Evolutionary conservation across 2,888 invertebrate species (phyloP).

Genomic region (Leptopterna dolabrata): DNA sequence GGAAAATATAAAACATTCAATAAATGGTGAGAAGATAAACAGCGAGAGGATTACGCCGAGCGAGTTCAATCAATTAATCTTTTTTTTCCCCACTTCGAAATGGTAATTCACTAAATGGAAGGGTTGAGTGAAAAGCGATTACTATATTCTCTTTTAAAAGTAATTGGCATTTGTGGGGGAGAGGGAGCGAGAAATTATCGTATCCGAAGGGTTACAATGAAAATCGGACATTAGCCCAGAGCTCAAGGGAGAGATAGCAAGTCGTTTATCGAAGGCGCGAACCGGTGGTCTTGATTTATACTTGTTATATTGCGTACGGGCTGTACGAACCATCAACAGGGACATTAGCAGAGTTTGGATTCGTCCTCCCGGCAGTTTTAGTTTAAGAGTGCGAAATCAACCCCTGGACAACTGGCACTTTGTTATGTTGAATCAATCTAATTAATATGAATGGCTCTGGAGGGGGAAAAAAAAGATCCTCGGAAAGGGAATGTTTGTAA

Average conservation of each 20-base stretch:
- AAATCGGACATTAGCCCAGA: background rate
- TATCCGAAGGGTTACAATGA: background rate
- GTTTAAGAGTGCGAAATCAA: background rate
- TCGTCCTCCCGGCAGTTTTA: background rate
- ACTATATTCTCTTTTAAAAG: constrained; percentile 47
- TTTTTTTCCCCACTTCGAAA: constrained; percentile 13
- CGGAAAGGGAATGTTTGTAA: background rate
- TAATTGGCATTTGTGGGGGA: constrained; percentile 35
- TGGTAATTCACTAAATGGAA: constrained; percentile 37
- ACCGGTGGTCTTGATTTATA: background rate
- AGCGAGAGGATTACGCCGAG: background rate
- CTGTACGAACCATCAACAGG: no score
- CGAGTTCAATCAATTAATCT: constrained; percentile 15
- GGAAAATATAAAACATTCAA: background rate
- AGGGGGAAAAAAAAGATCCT: background rate
- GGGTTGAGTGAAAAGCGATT: constrained; percentile 45
- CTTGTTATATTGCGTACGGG: background rate
- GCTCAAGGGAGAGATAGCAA: background rate
- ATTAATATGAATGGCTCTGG: constrained; percentile 21
- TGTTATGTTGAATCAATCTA: constrained; percentile 40
- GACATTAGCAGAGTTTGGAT: background rate
- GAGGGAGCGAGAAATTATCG: background rate
- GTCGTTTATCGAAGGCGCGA: background rate
- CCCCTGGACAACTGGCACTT: constrained; percentile 7
- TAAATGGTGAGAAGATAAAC: background rate